These are phyloP conservation scores for Bubo blakistoni DNA, from an alignment of 2,113 vertebrate species.

Conservation along the genomic window DNA sequence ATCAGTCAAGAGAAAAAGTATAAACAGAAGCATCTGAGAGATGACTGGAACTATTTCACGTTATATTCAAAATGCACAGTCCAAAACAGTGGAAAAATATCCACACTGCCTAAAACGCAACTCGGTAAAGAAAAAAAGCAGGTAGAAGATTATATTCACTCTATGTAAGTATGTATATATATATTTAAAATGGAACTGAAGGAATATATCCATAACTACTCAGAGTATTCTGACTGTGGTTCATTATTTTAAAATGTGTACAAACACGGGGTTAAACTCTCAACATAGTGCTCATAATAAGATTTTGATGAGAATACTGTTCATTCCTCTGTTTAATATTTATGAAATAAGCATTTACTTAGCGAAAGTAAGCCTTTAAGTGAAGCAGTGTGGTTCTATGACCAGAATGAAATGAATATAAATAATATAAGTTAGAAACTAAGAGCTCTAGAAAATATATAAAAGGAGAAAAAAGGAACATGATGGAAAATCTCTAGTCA, in stretches of 20 bases:
- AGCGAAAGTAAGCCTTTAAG: constrained; percentile 8
- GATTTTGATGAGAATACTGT: constrained; percentile 32
- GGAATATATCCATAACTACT: not conserved
- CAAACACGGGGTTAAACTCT: constrained; percentile 25
- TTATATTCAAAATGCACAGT: not conserved
- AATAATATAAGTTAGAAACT: not conserved
- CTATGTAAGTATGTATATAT: not conserved
- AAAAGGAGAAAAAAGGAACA: not conserved
- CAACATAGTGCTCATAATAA: constrained; percentile 1
- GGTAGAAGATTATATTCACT: not conserved
- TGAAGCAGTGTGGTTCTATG: not conserved
- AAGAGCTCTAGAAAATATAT: not conserved
- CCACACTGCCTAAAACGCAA: not conserved
- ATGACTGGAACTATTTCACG: not conserved
- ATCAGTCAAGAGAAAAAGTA: not conserved
- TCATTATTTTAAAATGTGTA: constrained; percentile 43
- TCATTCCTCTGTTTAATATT: constrained; percentile 49
- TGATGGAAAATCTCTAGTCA: not conserved
- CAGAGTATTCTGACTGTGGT: not conserved
- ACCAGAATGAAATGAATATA: not conserved
- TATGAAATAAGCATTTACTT: constrained; percentile 53
- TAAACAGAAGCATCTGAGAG: not conserved
- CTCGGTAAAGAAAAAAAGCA: not conserved
- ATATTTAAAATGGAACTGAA: not conserved
- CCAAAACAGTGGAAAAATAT: not conserved